These are phyloP conservation scores for Mastacembelus armatus DNA, from an alignment of 2,797 vertebrate species.

Conservation along the genomic window DNA sequence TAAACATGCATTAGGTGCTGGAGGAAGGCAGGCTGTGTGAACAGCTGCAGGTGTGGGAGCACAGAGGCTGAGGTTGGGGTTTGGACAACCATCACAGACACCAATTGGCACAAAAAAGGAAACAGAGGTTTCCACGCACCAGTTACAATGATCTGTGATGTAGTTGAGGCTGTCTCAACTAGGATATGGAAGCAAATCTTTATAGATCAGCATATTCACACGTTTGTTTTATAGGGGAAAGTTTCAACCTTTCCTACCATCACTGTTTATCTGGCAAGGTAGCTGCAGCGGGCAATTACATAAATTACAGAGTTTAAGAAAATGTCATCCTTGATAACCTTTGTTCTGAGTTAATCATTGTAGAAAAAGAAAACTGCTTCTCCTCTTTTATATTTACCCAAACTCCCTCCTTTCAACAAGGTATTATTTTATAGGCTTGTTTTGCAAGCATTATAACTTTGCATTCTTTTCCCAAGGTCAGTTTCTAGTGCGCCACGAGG, in stretches of 20 bases:
- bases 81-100: constrained; percentile 60
- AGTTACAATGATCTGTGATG: constrained; percentile 53
- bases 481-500: constrained; percentile 82
- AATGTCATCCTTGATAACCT: constrained; percentile 78
- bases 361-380: constrained; percentile 63
- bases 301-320: constrained; percentile 70
- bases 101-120: constrained; percentile 51
- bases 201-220: constrained; percentile 30
- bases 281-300: constrained; percentile 65
- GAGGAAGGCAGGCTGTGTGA: constrained; percentile 67
- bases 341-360: constrained; percentile 83
- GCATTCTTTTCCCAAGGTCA: constrained; percentile 91
- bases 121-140: constrained; percentile 40
- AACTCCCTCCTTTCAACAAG: constrained; percentile 80
- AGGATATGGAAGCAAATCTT: constrained; percentile 36
- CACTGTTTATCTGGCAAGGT: constrained; percentile 62
- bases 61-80: constrained; percentile 40
- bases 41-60: constrained; percentile 73
- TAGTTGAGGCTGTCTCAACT: constrained; percentile 46
- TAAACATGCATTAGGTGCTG: constrained; percentile 52
- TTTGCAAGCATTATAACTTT: constrained; percentile 86
- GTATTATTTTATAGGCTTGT: constrained; percentile 89
- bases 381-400: constrained; percentile 83
- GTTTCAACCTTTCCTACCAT: constrained; percentile 46
- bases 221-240: constrained; percentile 34